Percentiles rank a stretch among this genome's conserved stretches.
Conservation (phyloP, 2,888 invertebrate genomes). For the Melanostoma mellinum region DNA sequence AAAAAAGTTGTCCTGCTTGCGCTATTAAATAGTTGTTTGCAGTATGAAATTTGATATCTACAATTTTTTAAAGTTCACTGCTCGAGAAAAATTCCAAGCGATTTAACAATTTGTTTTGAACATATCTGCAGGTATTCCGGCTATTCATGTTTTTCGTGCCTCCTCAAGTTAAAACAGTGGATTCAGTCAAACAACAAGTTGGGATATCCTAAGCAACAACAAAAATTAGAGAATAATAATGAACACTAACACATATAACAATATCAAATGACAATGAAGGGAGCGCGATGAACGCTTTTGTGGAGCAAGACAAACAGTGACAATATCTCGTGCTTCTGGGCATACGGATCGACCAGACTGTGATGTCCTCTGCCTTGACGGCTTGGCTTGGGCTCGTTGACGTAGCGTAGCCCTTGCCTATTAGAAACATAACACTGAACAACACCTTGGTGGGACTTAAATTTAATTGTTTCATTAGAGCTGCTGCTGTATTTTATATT, state of each 20-base stretch:
- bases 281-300: constrained; percentile 7
- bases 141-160: constrained; percentile 43
- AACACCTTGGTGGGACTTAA: constrained; percentile 12
- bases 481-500: constrained; percentile 10
- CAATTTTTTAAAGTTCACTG: constrained; percentile 36
- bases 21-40: background rate
- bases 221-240: constrained; percentile 11
- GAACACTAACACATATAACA: constrained; percentile 20
- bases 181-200: constrained; percentile 26
- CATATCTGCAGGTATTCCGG: constrained; percentile 41
- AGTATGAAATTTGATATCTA: constrained; percentile 46
- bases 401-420: background rate
- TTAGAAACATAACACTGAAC: constrained; percentile 24
- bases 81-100: constrained; percentile 53
- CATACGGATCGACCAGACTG: background rate
- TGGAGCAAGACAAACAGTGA: constrained; percentile 11
- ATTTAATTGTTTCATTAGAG: constrained; percentile 10
- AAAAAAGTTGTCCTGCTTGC: constrained; percentile 16
- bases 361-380: background rate
- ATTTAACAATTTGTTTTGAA: constrained; percentile 45
- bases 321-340: constrained; percentile 57
- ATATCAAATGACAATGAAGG: constrained; percentile 46
- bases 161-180: constrained; percentile 4
- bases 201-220: constrained; percentile 1
- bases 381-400: background rate